These are phyloP conservation scores for Tetragnatha versicolor DNA, from an alignment of 1,140 invertebrate genomes.

Conservation along the genomic window DNA sequence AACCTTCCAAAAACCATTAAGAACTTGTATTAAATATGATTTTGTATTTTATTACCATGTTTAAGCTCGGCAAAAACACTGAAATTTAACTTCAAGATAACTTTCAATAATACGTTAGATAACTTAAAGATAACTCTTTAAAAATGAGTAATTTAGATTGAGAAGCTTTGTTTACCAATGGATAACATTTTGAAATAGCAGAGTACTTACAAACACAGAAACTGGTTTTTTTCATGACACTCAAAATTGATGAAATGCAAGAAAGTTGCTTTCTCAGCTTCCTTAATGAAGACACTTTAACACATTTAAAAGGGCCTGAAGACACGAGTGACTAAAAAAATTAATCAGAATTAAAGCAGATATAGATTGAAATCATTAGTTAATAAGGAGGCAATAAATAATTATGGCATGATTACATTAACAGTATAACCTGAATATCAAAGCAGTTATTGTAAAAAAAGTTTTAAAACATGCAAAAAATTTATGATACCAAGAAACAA, in stretches of 20 bases:
- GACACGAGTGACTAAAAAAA: constrained; percentile 22
- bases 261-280: constrained; percentile 14
- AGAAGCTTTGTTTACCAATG: background rate
- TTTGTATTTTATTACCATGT: no score
- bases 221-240: background rate
- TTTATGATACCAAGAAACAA: no score
- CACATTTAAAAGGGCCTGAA: constrained; percentile 1
- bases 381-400: no score
- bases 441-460: no score
- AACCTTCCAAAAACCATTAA: no score
- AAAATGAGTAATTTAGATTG: background rate
- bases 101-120: background rate
- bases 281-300: background rate
- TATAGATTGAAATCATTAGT: no score
- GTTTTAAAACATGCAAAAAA: no score
- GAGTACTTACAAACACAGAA: constrained; percentile 19
- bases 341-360: background rate
- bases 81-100: background rate
- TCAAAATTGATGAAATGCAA: background rate
- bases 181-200: background rate
- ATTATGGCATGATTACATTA: no score
- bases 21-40: no score
- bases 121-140: background rate
- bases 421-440: no score
- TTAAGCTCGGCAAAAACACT: no score